Evolutionary conservation across 2,113 vertebrate species (phyloP), one percentile per base, ranked within the genome.

Genomic region (Tyrannus savana): DNA sequence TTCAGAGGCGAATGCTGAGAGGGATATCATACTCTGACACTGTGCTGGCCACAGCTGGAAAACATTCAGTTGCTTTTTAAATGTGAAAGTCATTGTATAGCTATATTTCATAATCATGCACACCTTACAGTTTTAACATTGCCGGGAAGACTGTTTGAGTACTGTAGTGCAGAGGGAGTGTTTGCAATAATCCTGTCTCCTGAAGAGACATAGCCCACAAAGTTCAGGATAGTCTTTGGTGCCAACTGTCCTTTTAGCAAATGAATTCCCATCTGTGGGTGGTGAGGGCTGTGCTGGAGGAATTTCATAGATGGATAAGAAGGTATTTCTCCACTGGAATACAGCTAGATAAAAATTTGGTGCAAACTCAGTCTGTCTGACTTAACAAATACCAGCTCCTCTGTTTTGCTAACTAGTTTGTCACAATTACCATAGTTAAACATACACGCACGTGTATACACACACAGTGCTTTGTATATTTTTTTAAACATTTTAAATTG

Each of bases 241-340:
- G 95, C 96, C 93, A 96, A 94, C 79, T 95, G 77, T 73, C 66
- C 84, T 95, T 96, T 88, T 89, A 96, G 89, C 52, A 96, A 90
- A 92, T 93, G 72, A 95, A 94, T 93, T 95, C 82, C 71, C 60
- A 93, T 95, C 95, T 91, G 50, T 66, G 52, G 37, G 56, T 41
- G 79, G 75, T 28, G 59, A 63, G 47, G 31, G 84, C 19, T 81
- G 64, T 50, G 42, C 68, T 90, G 85, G 84, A 90, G 94, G 87
- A 92, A 67, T 96, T 97, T 97, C 74, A 91, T 14, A 94, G 78
- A 76, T 49, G 73, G 59, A 83, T 85, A 92, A 93, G 44, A 74
- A 47, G 63, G 78, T 63, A 68, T 44, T 77, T 93, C 69, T 86
- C 27, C 25, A 78, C 33, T 50, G 88, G 73, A 93, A 79, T 28